A percentile compares a stretch with the other conserved stretches of the same genome.
phyloP scores from a whole-genome alignment of 1,140 invertebrate genomes.

The Scaptomyza hsui region DNA sequence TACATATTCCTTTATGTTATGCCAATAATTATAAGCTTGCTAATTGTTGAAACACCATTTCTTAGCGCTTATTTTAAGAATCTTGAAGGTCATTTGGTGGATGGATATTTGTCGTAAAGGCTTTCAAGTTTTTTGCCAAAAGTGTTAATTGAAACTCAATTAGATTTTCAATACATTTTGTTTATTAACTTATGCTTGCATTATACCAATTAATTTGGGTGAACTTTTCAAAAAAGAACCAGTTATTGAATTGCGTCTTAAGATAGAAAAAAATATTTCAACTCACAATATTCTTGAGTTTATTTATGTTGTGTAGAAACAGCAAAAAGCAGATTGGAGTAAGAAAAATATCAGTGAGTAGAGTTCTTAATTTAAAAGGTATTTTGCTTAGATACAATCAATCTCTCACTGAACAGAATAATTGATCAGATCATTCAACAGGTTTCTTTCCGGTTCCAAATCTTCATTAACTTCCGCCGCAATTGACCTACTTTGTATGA shows the following conservation, averaged over 20 bases:
- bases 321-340: neutral
- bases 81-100: conserved; percentile 17
- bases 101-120: conserved; percentile 1
- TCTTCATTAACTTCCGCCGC: conserved; percentile 12
- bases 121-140: neutral
- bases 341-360: neutral
- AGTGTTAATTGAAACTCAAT: conserved; percentile 28
- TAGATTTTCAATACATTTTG: neutral
- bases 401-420: neutral
- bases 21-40: conserved; percentile 34
- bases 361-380: no score
- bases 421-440: neutral
- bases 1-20: conserved; percentile 25
- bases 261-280: neutral
- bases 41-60: conserved; percentile 38
- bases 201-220: conserved; percentile 20
- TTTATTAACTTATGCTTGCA: neutral
- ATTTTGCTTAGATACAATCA: neutral
- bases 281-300: neutral
- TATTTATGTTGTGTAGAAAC: neutral
- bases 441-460: conserved; percentile 11
- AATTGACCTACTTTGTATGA: conserved; percentile 13
- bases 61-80: conserved; percentile 17
- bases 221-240: conserved; percentile 21
- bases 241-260: conserved; percentile 2